These are phyloP conservation scores for Blastobasis adustella DNA, from an alignment of 2,888 invertebrate species.

Conservation along the genomic window DNA sequence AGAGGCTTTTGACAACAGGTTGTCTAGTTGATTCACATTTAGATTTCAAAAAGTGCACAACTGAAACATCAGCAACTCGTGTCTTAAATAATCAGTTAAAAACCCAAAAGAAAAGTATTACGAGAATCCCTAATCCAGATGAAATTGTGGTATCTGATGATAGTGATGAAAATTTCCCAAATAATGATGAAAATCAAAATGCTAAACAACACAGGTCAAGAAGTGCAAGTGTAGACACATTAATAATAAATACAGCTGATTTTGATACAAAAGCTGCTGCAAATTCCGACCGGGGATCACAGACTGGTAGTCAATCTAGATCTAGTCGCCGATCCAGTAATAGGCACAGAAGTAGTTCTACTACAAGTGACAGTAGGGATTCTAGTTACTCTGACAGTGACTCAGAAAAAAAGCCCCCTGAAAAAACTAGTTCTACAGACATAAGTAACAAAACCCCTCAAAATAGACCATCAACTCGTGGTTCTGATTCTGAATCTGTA, in stretches of 20 bases:
- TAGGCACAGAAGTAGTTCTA: conserved; percentile 33
- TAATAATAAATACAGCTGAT: conserved; percentile 35
- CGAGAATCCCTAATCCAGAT: conserved; percentile 51
- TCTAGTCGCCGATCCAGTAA: conserved; percentile 26
- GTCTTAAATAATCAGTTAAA: not conserved
- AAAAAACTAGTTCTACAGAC: conserved; percentile 22
- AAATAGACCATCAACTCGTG: conserved; percentile 29
- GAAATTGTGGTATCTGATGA: conserved; percentile 50
- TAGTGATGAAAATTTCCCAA: conserved; percentile 32
- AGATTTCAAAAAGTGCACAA: conserved; percentile 18
- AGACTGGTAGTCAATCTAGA: conserved; percentile 33
- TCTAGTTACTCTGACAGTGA: conserved; percentile 44
- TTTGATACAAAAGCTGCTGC: conserved; percentile 24
- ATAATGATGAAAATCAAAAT: conserved; percentile 10
- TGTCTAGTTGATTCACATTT: conserved; percentile 58
- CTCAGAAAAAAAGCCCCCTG: conserved; percentile 14
- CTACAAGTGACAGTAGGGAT: conserved; percentile 47
- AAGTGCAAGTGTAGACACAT: conserved; percentile 54
- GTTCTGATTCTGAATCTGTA: conserved; percentile 53
- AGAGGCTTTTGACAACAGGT: conserved; percentile 50
- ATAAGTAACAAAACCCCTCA: conserved; percentile 14
- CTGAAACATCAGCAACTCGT: conserved; percentile 9
- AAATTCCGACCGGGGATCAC: conserved; percentile 32
- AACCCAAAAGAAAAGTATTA: conserved; percentile 16
- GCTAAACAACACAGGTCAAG: conserved; percentile 20